Percentiles rank a stretch among this genome's conserved stretches.
phyloP scores from a whole-genome alignment of 2,888 invertebrate species.

The Erebia ligea region DNA sequence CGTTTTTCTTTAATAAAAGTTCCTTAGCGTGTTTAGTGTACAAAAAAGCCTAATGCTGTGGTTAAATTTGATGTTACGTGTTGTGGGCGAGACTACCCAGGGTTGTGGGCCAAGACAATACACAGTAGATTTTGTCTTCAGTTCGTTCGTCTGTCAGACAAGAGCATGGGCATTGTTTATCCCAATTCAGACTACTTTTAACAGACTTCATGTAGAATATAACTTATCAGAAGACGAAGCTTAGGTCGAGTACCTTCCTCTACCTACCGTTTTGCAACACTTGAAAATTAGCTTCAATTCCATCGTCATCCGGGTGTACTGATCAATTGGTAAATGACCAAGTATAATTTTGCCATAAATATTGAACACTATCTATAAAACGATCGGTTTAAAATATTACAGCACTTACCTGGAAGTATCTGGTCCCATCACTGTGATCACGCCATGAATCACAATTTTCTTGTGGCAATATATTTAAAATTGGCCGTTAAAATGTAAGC shows the following conservation, averaged over 20 bases:
- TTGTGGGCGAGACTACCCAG: too few species aligned
- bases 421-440: slow-evolving; percentile 21
- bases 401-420: slow-evolving; percentile 30
- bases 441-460: slow-evolving; percentile 24
- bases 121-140: too few species aligned
- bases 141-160: too few species aligned
- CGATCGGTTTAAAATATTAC: slow-evolving; percentile 29
- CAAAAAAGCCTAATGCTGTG: too few species aligned
- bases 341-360: neutral
- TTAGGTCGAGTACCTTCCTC: too few species aligned
- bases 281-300: neutral
- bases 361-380: slow-evolving; percentile 11
- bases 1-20: neutral
- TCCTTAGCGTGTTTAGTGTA: neutral
- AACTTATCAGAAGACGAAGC: too few species aligned
- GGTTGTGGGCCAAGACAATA: too few species aligned
- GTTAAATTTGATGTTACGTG: too few species aligned
- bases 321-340: neutral
- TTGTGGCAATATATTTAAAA: slow-evolving; percentile 26
- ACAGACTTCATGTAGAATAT: too few species aligned
- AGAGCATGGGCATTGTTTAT: too few species aligned
- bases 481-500: slow-evolving; percentile 21
- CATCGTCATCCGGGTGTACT: neutral
- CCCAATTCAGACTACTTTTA: too few species aligned
- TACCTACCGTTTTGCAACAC: neutral